phyloP scores from a whole-genome alignment of 2,888 invertebrate species.

The Adelognathus sp. region DNA sequence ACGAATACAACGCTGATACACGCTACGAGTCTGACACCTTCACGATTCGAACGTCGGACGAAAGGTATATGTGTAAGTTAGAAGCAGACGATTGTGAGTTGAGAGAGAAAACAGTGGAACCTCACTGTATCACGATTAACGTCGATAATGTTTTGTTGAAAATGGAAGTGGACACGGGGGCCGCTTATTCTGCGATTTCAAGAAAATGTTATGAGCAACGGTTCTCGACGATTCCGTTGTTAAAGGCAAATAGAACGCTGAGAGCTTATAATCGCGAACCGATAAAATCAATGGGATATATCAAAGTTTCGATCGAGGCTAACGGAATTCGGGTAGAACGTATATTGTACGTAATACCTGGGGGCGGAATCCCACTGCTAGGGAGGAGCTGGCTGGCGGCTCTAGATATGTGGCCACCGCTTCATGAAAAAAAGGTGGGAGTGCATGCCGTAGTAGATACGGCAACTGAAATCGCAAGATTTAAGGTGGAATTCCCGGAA shows the following conservation, averaged over 20 bases:
- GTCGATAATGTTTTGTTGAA: slow-evolving; percentile 6
- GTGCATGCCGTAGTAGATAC: not conserved
- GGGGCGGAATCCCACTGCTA: slow-evolving; percentile 8
- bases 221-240: not conserved
- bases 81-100: not conserved
- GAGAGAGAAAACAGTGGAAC: not conserved
- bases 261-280: slow-evolving; percentile 16
- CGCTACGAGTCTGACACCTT: not conserved
- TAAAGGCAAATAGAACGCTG: not conserved
- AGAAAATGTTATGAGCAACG: not conserved
- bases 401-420: slow-evolving; percentile 20
- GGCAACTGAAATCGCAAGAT: not conserved
- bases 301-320: not conserved
- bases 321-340: not conserved
- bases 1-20: not conserved
- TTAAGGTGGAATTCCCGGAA: slow-evolving; percentile 22
- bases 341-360: slow-evolving; percentile 14
- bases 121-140: slow-evolving; percentile 12
- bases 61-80: not conserved
- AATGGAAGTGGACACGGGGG: slow-evolving; percentile 35
- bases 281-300: slow-evolving; percentile 12
- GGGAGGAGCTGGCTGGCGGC: slow-evolving; percentile 25
- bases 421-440: too few relatives aligned
- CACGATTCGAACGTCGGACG: not conserved
- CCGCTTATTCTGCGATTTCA: slow-evolving; percentile 23